Base-by-base conservation (phyloP, 1,140 invertebrate genomes). In the Drosophila nigromelanica region DNA sequence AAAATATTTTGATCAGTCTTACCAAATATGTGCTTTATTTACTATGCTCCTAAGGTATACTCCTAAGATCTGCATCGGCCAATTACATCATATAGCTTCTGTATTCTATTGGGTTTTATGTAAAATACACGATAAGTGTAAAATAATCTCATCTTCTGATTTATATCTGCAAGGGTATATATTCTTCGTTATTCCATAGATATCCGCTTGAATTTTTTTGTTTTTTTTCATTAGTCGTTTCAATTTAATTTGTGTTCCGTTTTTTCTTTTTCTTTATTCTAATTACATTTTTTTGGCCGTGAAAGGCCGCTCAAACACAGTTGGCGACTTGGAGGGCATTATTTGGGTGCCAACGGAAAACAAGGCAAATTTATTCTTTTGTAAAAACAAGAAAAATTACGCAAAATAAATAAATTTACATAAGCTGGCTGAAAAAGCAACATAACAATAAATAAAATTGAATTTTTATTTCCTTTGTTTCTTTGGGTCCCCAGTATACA, bases 361-460 rank as follows among this genome's bases (percentile, higher is more conserved):
- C 70, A 78, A 86, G 74, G 77, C 79, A 80, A 86, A 74, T 87
- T 89, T 83, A 83, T 90, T 86, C 80, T 86, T 77, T 76, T 89
- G 83, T 82, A 71, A 80, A 80, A 83, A 90, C 89, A 90, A 90
- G 89, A 90, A 90, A 90, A 90, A 90, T 90, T 90, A 90, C 89
- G 75, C 75, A 73, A 90, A 90, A 90, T 90, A 90, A 90, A 90
- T 90, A 90, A 90, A 90, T 90, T 90, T 90, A 90, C 89, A 90
- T 90, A 90, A 90, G 89, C 83, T 85, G 47, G 61, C 48, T 66
- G 55, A 80, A 82, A 73, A 72, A 78, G 80, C 66, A 80, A 89
- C 73, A 90, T 85, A 90, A 90, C 89, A 90, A 90, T 90, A 90
- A 90, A 89, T 90, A 90, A 89, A 90, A 89, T 81, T 77, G 83